Evolutionary conservation across 2,113 vertebrate species (phyloP).

Genomic region (Mohoua ochrocephala): DNA sequence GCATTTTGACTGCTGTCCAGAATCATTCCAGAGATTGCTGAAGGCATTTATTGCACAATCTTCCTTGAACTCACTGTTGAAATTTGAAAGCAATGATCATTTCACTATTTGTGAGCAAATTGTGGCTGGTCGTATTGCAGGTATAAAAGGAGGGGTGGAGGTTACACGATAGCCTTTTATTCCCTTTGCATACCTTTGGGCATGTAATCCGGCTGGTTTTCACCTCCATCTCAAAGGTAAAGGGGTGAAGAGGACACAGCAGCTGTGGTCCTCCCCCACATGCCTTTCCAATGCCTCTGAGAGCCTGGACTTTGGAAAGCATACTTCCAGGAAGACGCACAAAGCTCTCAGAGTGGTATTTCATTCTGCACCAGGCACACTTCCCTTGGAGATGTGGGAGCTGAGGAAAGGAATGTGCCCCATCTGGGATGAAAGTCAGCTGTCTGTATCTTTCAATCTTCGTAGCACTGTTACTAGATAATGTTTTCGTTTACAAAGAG

Average conservation of each 20-base stretch:
- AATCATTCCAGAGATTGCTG: not conserved
- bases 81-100: not conserved
- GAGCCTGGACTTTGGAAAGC: not conserved
- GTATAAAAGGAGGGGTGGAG: not conserved
- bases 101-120: not conserved
- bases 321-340: not conserved
- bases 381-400: not conserved
- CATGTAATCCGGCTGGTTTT: not conserved
- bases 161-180: accelerated
- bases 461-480: not conserved
- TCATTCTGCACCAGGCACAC: not conserved
- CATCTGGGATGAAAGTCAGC: not conserved
- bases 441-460: not conserved
- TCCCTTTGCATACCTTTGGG: not conserved
- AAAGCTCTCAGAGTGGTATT: not conserved
- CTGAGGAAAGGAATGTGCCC: not conserved
- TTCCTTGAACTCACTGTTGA: not conserved
- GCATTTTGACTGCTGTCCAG: not conserved
- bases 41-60: not conserved
- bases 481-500: not conserved
- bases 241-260: not conserved
- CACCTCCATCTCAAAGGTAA: not conserved
- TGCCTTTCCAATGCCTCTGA: not conserved
- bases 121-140: not conserved
- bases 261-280: not conserved